Percentiles rank a stretch among this genome's conserved stretches.
Evolutionary conservation across 2,113 vertebrate genomes (phyloP).

Genomic region (Mellivora capensis): DNA sequence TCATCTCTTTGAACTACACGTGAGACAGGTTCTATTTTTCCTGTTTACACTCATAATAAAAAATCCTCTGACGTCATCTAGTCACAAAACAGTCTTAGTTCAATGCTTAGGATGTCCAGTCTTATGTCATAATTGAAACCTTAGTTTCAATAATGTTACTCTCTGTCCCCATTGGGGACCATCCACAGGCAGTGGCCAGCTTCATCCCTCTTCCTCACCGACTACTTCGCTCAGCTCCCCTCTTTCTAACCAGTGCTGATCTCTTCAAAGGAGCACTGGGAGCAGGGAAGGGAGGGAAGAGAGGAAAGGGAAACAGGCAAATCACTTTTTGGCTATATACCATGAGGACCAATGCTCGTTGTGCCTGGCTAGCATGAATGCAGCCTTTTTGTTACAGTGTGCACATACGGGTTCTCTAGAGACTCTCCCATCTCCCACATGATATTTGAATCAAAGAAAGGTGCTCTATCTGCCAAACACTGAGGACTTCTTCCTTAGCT

Average conservation of each 20-base stretch:
- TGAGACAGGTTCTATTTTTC: neutral
- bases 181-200: fast-evolving
- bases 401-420: neutral
- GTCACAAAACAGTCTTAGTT: neutral
- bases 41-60: neutral
- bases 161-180: no score
- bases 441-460: neutral
- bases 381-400: fast-evolving
- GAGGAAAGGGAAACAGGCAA: neutral
- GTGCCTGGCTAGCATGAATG: neutral
- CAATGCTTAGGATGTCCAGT: fast-evolving
- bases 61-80: neutral
- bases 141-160: neutral
- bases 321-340: neutral
- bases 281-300: no score
- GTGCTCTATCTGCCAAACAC: fast-evolving
- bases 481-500: neutral
- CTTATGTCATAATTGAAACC: neutral
- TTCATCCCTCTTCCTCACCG: fast-evolving
- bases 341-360: neutral
- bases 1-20: neutral
- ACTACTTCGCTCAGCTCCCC: fast-evolving
- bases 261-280: fast-evolving
- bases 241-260: neutral
- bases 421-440: neutral